Evolutionary conservation across 2,888 invertebrate genomes (phyloP), one percentile per base, ranked within the genome.

Genomic region (Thereva unica): DNA sequence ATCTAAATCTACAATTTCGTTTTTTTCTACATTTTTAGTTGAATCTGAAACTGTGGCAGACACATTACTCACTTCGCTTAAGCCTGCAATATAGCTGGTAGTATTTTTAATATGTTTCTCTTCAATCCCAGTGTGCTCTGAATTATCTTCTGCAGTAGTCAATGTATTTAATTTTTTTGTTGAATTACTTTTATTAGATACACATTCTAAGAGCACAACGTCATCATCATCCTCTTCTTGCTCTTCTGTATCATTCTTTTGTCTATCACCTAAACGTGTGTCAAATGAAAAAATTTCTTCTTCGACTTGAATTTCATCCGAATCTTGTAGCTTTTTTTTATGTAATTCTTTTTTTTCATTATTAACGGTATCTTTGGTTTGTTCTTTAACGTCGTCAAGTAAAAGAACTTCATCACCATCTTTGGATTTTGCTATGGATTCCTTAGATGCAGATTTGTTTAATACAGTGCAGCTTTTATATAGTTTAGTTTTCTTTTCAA

Each of bases 201-300:
- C 12, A 53, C 61, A 49, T 10, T 44, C 52, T 44, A 64, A 34
- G 9, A n/a, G 40, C 0, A 41, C 47, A n/a, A 57, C 66, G 41
- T 41, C 63, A 7, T 45, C 54, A 7, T 56, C 59, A 38, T 45
- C 23, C 8, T 56, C 42, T 40, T 63, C 41, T 23, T 64, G 42
- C 7, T 53, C 50, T 23, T 66, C 47, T 44, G 47, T 49, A 37
- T 55, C 49, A 6, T 10, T 4, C 40, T 57, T 61, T 9, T 50
- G 10, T 67, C 67, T 4, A 55, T n/a, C 10, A 64, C 57, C 44
- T 59, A 65, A 49, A 63, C 63, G 44, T 63, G 54, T 42, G 2
- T 67, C 67, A 8, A 70, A 55, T 45, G 70, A 68, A 6, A 71
- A 67, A 56, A 65, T 69, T 44, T 71, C 70, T 47, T 72, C 71